Conservation (phyloP, 2,113 vertebrate genomes). For the Ploceus nigricollis region DNA sequence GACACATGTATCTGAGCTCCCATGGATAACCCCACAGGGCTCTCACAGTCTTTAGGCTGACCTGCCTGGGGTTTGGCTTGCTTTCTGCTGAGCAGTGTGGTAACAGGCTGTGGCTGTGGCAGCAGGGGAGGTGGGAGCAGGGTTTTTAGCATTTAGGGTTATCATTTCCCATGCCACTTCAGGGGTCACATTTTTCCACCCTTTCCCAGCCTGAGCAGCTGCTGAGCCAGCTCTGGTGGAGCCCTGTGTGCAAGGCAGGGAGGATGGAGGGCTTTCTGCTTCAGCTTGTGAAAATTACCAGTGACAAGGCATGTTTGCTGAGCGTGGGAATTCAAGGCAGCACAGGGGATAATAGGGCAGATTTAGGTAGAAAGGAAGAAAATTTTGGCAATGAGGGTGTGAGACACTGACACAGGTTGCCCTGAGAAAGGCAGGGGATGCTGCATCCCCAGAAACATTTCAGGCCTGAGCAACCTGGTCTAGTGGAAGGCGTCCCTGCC, state of each 20-base stretch:
- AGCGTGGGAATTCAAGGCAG: background rate
- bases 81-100: background rate
- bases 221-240: background rate
- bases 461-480: background rate
- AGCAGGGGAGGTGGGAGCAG: background rate
- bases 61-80: background rate
- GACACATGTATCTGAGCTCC: background rate
- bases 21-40: background rate
- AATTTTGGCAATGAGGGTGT: accelerated
- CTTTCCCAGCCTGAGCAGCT: background rate
- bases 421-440: background rate
- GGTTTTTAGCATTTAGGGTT: background rate
- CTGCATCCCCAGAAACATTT: background rate
- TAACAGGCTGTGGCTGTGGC: accelerated
- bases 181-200: background rate
- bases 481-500: background rate
- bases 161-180: background rate
- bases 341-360: background rate
- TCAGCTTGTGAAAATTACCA: background rate
- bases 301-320: no score
- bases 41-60: background rate
- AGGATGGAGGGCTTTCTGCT: background rate
- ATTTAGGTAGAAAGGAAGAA: background rate
- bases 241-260: background rate
- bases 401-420: background rate